Conservation (phyloP, 2,888 invertebrate genomes). For the Shargacucullia verbasci region DNA sequence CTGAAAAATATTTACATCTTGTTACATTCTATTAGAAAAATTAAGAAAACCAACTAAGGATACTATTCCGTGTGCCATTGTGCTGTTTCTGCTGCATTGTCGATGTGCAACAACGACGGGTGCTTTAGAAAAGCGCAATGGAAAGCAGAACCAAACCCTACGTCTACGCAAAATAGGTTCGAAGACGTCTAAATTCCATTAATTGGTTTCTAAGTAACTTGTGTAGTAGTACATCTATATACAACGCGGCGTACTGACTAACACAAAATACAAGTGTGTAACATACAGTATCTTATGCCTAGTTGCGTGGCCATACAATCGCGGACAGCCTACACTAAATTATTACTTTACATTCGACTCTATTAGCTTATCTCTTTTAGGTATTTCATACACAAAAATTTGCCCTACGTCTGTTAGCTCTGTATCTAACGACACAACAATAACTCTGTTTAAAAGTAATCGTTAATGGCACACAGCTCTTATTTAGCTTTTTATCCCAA, state of each 20-base stretch:
- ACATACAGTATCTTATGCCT: constrained; percentile 18
- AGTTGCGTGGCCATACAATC: constrained; percentile 37
- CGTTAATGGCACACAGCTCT: constrained; percentile 44
- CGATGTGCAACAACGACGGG: constrained; percentile 3
- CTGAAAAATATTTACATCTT: constrained; percentile 45
- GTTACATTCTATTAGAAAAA: constrained; percentile 26
- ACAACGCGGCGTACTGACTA: constrained; percentile 21
- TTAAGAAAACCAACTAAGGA: constrained; percentile 10
- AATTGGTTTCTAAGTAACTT: constrained; percentile 24
- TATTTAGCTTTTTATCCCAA: constrained; percentile 11
- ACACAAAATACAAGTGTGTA: constrained; percentile 35
- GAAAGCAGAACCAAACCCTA: constrained; percentile 10
- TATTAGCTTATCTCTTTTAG: constrained; percentile 38
- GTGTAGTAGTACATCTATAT: constrained; percentile 28
- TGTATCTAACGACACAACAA: constrained; percentile 26
- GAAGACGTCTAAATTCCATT: constrained; percentile 23
- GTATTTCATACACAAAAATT: constrained; percentile 40
- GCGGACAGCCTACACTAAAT: constrained; percentile 34
- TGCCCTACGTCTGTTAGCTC: constrained; percentile 19
- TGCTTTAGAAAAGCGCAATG: constrained; percentile 1
- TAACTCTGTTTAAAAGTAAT: constrained; percentile 12
- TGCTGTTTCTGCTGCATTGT: neutral
- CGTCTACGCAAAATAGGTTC: constrained; percentile 12
- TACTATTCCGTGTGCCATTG: constrained; percentile 6
- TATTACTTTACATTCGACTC: constrained; percentile 37